Base-by-base conservation (phyloP, 2,888 invertebrate genomes). In the Aphrophora alni region DNA sequence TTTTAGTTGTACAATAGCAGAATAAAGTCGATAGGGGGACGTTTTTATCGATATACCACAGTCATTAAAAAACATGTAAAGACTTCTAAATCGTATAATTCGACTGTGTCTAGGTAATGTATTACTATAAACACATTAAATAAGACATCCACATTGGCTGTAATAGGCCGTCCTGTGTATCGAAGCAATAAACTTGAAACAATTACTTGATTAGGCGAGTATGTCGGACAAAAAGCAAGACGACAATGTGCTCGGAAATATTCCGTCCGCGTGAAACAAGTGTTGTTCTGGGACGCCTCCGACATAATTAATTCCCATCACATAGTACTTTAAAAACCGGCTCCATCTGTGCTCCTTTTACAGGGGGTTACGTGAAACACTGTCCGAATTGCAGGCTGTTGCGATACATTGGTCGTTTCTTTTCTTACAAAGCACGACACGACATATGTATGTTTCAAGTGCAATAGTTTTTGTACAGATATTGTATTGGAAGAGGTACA, bases 191-290 rank as follows among this genome's bases (percentile, higher is more conserved):
- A 59, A 59, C 59, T 14, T 14, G 21, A 59, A 14, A 10, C 59
- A 59, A 59, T 59, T 59, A 59, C 59, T 59, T 59, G 59, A 59
- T 59, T 59, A 59, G 59, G 59, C 59, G 59, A 59, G 44, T 59
- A 3, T 14, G 59, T n/a, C 44, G 44, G 44, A 44, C 44, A 44
- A 44, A 44, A 44, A 44, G 44, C 44, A 12, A 44, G 10, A 17
- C 33, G 33, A 8, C 33, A 5, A 33, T 33, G 33, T 33, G 33
- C 33, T 33, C 33, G 8, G 33, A 33, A 33, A 33, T 33, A 33
- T 33, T 8, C 33, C 33, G 33, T 33, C 12, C 44, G 3, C 12
- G 44, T 44, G 44, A 44, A 44, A 44, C 44, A 44, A 44, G 44
- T 44, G 44, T 44, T 59, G 59, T 59, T 59, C 12, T 4, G 59